Conservation (phyloP, 2,888 invertebrate genomes). For the Drosophila maculinotata region DNA sequence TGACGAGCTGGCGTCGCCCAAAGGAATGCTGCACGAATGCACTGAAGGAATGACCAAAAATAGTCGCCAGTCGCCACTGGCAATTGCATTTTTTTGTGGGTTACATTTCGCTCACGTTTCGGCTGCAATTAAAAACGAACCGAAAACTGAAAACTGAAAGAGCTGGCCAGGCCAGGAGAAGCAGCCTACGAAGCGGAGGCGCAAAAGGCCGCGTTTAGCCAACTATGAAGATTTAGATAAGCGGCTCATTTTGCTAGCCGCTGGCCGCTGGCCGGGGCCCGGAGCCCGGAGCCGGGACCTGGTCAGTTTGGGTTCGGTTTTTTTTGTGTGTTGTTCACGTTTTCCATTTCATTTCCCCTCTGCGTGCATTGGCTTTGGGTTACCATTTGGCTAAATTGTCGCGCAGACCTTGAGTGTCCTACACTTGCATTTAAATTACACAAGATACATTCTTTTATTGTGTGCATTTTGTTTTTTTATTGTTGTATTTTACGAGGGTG, state of each 20-base stretch:
- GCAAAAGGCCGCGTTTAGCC: conserved; percentile 84
- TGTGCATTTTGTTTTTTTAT: not conserved
- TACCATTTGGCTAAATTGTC: conserved; percentile 71
- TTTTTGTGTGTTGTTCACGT: conserved; percentile 44
- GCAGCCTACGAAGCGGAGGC: conserved; percentile 54
- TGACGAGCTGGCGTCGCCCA: conserved; percentile 12
- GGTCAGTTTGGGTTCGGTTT: conserved; percentile 34
- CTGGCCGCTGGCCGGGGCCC: conserved; percentile 26
- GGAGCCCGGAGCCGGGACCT: conserved; percentile 11
- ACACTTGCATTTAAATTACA: conserved; percentile 64
- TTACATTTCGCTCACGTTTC: conserved; percentile 81
- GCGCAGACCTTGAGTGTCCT: conserved; percentile 66
- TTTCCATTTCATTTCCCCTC: conserved; percentile 73
- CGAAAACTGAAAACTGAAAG: conserved; percentile 51
- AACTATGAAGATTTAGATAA: conserved; percentile 85
- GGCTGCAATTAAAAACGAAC: conserved; percentile 81
- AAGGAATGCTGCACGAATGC: conserved; percentile 77
- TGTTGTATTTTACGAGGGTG: conserved; percentile 57
- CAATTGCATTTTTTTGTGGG: conserved; percentile 77
- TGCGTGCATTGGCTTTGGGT: conserved; percentile 38
- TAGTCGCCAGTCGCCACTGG: conserved; percentile 42
- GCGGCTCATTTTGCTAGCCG: conserved; percentile 80
- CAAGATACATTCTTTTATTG: conserved; percentile 31
- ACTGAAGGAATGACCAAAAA: conserved; percentile 70
- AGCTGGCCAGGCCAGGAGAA: conserved; percentile 28